Base-by-base conservation (phyloP, 2,888 invertebrate genomes). In the Tinea semifulvella region DNA sequence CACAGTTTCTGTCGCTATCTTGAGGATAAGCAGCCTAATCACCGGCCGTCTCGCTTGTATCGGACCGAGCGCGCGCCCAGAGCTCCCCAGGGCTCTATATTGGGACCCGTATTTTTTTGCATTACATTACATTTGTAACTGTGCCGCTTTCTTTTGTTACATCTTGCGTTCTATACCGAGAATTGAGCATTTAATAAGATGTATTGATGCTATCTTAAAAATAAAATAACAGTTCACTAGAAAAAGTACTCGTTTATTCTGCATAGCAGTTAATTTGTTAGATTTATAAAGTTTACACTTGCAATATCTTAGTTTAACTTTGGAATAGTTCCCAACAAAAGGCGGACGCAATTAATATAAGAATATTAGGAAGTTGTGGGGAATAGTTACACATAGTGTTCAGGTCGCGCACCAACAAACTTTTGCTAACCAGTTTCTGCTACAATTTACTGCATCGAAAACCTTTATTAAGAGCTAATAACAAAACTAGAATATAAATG, bases 1-100 rank as follows among this genome's bases (percentile, higher is more conserved):
- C 70, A 76, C 77, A 77, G 77, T 80, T 79, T 77, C 75, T 75
- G 72, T 69, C 77, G 77, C 79, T 79, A 77, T 79, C 80, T 76
- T 63, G 60, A 68, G 80, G 81, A 79, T 80, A 80, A 77, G 77
- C 65, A 71, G 79, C 73, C 81, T 80, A 80, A 81, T 80, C 81
- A 79, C 80, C 79, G 70, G 79, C 68, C 77, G 76, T 77, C 79
- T 76, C 68, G 71, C 69, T 76, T 77, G 76, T 79, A 80, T 79
- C 76, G 74, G 74, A 68, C 68, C 71, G 67, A 55, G 61, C 65
- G 66, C 66, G 68, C 70, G 73, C 60, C 63, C 68, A 65, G 68
- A 61, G 64, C 68, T 67, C 80, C 80, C 80, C 59, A 63, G 75
- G 76, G 80, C 65, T 68, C 67, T 60, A 72, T 80, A 75, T 75